Evolutionary conservation across 2,113 vertebrate species (phyloP).

Genomic region (Sporophila hypoxantha): DNA sequence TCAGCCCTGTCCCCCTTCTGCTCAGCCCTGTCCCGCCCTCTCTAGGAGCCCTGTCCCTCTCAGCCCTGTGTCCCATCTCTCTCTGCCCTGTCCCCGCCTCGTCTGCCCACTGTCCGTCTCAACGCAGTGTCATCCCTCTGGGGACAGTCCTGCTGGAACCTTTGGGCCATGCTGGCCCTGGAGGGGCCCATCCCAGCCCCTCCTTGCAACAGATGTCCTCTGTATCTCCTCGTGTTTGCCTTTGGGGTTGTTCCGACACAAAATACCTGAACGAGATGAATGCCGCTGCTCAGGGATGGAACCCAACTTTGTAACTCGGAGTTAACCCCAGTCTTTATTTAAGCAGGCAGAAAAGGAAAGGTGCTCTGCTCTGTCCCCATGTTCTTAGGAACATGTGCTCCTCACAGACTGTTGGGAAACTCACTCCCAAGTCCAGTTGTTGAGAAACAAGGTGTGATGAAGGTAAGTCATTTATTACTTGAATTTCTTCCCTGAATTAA

Average conservation of each 20-base stretch:
- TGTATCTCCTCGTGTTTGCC: rapidly evolving
- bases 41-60: too few relatives aligned
- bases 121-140: too few relatives aligned
- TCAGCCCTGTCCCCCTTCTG: too few relatives aligned
- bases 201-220: rapidly evolving
- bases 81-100: too few relatives aligned
- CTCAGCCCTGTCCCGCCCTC: too few relatives aligned
- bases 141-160: rapidly evolving
- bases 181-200: not conserved
- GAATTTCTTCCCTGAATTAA: not conserved
- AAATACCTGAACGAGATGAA: rapidly evolving
- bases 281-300: rapidly evolving
- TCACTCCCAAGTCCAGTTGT: constrained; percentile 5
- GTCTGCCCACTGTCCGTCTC: too few relatives aligned
- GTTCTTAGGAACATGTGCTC: constrained; percentile 31
- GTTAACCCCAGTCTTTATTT: rapidly evolving
- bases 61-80: too few relatives aligned
- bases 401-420: constrained; percentile 1
- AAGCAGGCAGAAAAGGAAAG: not conserved
- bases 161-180: rapidly evolving
- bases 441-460: constrained; percentile 44
- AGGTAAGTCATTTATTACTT: not conserved
- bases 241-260: rapidly evolving
- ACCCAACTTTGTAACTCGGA: rapidly evolving
- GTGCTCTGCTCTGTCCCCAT: not conserved